Base-by-base conservation (phyloP, 2,797 vertebrate genomes). In the Sebastolobus alascanus region DNA sequence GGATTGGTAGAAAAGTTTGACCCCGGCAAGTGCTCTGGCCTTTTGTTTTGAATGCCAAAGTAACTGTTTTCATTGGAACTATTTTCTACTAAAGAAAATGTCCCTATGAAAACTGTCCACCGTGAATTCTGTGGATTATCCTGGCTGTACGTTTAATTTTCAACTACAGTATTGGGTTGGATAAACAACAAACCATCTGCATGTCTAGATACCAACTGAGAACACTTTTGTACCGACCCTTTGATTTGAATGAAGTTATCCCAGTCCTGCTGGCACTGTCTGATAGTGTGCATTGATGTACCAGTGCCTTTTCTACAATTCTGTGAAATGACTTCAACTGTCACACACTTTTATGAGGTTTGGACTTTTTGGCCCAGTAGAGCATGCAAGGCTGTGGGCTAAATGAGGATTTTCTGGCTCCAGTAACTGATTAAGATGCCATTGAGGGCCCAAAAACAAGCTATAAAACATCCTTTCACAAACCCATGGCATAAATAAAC, bases 361-460 rank as follows among this genome's bases (percentile, higher is more conserved):
- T 68, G 70, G 29, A 29, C 16, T 25, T 11, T 25, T 25, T 25
- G 25, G 25, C 25, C 55, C 71, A 78, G 55, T 37, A 5, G 64
- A 68, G 31, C 37, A 9, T 56, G 73, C 46, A 50, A 16, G 8
- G 46, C 71, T 68, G 71, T 27, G 29, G 61, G 83, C 83, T 33
- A 33, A 70, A 68, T 4, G 22, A 50, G 14, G 38, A 37, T 75
- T 54, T 60, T 73, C 22, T 66, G 18, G 55, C 68, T 78, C 16
- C 58, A 35, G 5, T 75, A 46, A 58, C 22, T 61, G 31, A 81
- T 58, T 38, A 68, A 43, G 37, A 27, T 16, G n/a, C 6, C 27
- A 54, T 9, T 46, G 6, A 66, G n/a, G 10, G 20, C 7, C 13
- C 27, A 37, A 37, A 52, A 35, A 20, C 37, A 7, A 20, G 29